A percentile compares a stretch with the other conserved stretches of the same genome.
Evolutionary conservation across 2,113 vertebrate species (phyloP).

Genomic region (Oceanodroma tethys): DNA sequence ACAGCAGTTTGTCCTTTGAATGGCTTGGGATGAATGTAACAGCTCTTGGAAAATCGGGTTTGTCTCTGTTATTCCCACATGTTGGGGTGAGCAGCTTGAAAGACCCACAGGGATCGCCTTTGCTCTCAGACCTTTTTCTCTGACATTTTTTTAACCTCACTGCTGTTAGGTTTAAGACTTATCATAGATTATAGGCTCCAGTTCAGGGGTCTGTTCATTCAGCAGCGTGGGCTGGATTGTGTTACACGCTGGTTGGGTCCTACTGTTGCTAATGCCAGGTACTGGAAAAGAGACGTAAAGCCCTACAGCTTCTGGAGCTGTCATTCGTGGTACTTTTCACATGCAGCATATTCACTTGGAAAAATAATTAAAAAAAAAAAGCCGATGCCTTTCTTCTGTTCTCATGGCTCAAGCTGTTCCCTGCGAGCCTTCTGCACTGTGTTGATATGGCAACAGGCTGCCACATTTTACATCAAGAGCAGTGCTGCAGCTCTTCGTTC

Average conservation of each 20-base stretch:
- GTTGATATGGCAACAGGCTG: slow-evolving; percentile 18
- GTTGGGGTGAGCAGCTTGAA: not conserved
- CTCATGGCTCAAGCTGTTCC: not conserved
- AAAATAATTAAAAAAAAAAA: not conserved
- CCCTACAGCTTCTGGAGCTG: not conserved
- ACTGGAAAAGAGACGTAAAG: not conserved
- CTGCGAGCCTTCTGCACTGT: not conserved
- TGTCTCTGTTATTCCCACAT: accelerated
- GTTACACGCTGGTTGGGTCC: accelerated
- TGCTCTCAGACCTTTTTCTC: not conserved
- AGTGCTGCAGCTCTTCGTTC: accelerated
- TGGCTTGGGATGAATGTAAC: not conserved
- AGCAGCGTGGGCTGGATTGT: not conserved
- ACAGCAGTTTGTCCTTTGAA: not conserved
- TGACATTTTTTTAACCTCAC: not conserved
- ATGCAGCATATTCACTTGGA: not conserved
- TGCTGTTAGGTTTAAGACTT: not conserved
- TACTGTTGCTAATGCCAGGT: not conserved
- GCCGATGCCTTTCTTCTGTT: not conserved
- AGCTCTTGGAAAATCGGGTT: not conserved
- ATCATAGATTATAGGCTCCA: not conserved
- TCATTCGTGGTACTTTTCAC: not conserved
- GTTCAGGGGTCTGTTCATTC: not conserved
- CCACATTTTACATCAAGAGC: not conserved
- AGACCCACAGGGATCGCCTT: not conserved